These are phyloP conservation scores for Chaetodon auriga DNA, from an alignment of 2,113 vertebrate genomes.

Conservation along the genomic window DNA sequence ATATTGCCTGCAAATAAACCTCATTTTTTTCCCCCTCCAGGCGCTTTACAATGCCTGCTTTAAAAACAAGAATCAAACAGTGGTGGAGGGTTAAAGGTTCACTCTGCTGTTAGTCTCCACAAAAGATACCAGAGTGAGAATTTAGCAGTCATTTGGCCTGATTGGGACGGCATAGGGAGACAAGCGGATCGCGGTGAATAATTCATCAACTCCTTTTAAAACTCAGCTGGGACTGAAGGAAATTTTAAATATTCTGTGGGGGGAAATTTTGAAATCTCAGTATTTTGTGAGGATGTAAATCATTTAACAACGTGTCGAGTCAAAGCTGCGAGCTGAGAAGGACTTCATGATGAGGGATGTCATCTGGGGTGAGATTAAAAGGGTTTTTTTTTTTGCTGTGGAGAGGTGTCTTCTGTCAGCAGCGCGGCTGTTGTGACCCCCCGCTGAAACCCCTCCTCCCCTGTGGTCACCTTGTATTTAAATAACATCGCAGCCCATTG, in stretches of 20 bases:
- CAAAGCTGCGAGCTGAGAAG: conserved; percentile 18
- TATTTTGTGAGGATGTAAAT: conserved; percentile 51
- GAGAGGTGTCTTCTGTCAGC: conserved; percentile 29
- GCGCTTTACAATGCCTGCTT: not conserved
- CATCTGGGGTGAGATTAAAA: conserved; percentile 36
- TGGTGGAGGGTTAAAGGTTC: conserved; percentile 15
- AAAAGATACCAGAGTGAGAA: conserved; percentile 4
- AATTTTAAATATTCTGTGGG: conserved; percentile 32
- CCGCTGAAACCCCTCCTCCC: not conserved
- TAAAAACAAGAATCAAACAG: not conserved
- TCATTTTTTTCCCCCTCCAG: not conserved
- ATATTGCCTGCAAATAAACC: not conserved
- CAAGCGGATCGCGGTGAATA: conserved; percentile 51
- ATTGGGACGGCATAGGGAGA: conserved; percentile 26
- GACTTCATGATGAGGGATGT: conserved; percentile 28
- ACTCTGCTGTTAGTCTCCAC: not conserved
- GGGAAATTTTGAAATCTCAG: conserved; percentile 18
- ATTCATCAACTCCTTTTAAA: conserved; percentile 52
- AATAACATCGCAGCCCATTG: conserved; percentile 73
- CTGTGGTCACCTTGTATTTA: conserved; percentile 64
- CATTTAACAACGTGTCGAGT: conserved; percentile 47
- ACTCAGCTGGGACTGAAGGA: conserved; percentile 41
- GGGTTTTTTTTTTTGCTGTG: not conserved
- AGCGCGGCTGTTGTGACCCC: conserved; percentile 22
- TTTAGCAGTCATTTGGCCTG: conserved; percentile 32